These are phyloP conservation scores for Darevskia nairensis DNA, from an alignment of 2,797 vertebrate species.

Conservation along the genomic window DNA sequence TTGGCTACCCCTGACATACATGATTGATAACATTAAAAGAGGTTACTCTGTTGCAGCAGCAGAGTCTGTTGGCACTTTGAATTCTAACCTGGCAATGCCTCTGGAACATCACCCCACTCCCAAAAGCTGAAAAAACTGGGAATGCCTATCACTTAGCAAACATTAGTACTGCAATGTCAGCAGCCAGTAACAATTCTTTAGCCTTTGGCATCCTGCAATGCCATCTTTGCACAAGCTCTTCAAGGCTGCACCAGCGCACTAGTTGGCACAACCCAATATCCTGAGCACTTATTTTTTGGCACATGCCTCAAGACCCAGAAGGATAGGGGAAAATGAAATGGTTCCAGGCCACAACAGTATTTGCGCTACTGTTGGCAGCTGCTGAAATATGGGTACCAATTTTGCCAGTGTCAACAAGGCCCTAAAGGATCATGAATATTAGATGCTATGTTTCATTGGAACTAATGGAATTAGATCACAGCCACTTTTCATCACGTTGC, in stretches of 20 bases:
- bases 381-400: slow-evolving; percentile 72
- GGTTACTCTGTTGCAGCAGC: background rate
- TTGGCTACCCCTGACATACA: background rate
- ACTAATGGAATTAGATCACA: slow-evolving; percentile 73
- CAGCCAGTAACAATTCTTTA: background rate
- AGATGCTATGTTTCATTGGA: slow-evolving; percentile 73
- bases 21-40: background rate
- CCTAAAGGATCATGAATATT: slow-evolving; percentile 72
- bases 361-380: slow-evolving; percentile 66
- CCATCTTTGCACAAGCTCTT: background rate
- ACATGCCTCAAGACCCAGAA: background rate
- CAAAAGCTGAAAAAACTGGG: background rate
- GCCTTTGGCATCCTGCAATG: background rate
- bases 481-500: slow-evolving; percentile 68
- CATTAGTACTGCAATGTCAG: background rate
- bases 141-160: background rate
- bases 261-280: slow-evolving; percentile 6
- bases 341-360: slow-evolving; percentile 64
- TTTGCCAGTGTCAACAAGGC: slow-evolving; percentile 72
- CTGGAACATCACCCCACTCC: slow-evolving; percentile 5
- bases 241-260: background rate
- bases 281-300: slow-evolving; percentile 22
- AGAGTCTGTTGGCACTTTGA: background rate
- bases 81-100: background rate
- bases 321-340: slow-evolving; percentile 41